Evolutionary conservation across 2,888 invertebrate genomes (phyloP), one percentile per base, ranked within the genome.

Genomic region (Rhingia rostrata): DNA sequence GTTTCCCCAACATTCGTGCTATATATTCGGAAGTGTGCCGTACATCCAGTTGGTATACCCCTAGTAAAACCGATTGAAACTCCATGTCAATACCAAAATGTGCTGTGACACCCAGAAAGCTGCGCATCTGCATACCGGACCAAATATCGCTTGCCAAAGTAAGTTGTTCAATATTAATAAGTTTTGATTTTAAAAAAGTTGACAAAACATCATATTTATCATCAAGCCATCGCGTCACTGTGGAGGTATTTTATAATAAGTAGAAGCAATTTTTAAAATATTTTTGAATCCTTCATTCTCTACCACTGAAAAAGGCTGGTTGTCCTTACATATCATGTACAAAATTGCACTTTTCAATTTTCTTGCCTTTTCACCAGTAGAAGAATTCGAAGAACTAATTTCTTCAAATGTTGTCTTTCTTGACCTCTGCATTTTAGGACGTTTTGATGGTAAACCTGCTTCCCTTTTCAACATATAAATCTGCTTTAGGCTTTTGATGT

Each of bases 121-220:
- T 80, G 47, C 67, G 54, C 79, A 79, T 86, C 47, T 75, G 70
- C 39, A 78, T 67, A 54, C 78, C 74, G 30, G 63, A 56, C 81
- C 78, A 81, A 58, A n/a, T n/a, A 86, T 69, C 85, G 39, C 54
- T 73, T 14, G 78, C 78, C 58, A 78, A 73, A 67, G 82, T 69
- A 35, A 82, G 14, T 49, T 78, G 41, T 43, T 82, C 78, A 56
- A 74, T 35, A 64, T 22, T 53, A 39, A 43, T 54, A 54, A 86
- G 41, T 56, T 74, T 66, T 33, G 45, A 47, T 66, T 61, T 64
- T 30, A 85, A 33, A 45, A 49, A 35, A 33, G 47, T 53, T 66
- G 75, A 75, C 22, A 85, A 70, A 54, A 51, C 69, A 61, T 63
- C 64, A 63, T 84, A 79, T 39, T 74, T 84, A 2, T 74, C 45